A percentile compares a stretch with the other conserved stretches of the same genome.
phyloP scores from a whole-genome alignment of 2,797 vertebrate species.

The Balearica regulorum region DNA sequence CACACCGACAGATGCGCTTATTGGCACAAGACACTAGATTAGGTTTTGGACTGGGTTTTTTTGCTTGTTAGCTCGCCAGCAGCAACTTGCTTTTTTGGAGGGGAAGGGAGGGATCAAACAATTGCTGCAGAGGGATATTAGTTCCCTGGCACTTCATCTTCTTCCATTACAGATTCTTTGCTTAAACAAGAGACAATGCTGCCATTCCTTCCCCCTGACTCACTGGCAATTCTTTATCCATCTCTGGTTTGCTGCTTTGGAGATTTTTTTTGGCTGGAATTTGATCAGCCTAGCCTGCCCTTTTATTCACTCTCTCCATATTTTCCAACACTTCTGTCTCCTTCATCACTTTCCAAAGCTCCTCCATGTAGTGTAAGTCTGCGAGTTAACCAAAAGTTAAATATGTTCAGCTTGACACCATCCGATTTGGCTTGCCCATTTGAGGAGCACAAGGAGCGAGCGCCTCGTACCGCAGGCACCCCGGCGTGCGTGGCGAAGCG shows the following conservation, averaged over 20 bases:
- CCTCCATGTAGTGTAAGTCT: neutral
- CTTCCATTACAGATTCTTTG: slow-evolving; percentile 55
- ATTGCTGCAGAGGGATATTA: slow-evolving; percentile 37
- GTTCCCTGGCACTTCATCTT: slow-evolving; percentile 45
- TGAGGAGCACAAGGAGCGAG: neutral
- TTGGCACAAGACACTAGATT: slow-evolving; percentile 50
- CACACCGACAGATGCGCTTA: slow-evolving; percentile 49
- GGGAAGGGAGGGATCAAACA: slow-evolving; percentile 46
- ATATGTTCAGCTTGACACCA: neutral
- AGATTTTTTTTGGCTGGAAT: slow-evolving; percentile 30
- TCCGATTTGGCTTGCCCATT: neutral
- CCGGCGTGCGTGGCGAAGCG: accelerated
- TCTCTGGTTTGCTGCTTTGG: slow-evolving; percentile 38
- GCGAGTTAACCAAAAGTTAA: neutral
- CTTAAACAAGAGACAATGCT: slow-evolving; percentile 53
- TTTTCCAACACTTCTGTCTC: slow-evolving; percentile 25
- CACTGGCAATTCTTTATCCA: slow-evolving; percentile 37
- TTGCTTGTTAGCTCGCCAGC: slow-evolving; percentile 55
- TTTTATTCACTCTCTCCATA: slow-evolving; percentile 24
- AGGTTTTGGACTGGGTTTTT: slow-evolving; percentile 47
- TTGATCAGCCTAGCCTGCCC: neutral
- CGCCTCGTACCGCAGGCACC: accelerated
- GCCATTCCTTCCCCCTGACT: slow-evolving; percentile 55
- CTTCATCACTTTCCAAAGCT: slow-evolving; percentile 8
- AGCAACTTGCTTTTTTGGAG: slow-evolving; percentile 60